A percentile compares a stretch with the other conserved stretches of the same genome.
phyloP scores from a whole-genome alignment of 2,888 invertebrate species.

The Trimorus sp. region DNA sequence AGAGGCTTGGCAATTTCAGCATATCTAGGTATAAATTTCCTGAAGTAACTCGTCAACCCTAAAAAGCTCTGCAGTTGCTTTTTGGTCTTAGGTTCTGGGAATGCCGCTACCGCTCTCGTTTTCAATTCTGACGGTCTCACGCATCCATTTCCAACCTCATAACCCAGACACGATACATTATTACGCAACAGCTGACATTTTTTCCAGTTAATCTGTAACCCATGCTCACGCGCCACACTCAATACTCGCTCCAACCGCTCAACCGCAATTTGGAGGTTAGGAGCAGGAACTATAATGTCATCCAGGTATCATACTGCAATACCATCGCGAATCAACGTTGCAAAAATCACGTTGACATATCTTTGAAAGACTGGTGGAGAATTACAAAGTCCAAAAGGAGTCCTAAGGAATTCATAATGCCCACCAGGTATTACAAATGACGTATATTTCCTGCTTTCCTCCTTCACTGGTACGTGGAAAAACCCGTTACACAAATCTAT shows the following conservation, averaged over 20 bases:
- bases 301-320: background rate
- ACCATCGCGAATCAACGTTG: background rate
- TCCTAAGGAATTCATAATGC: background rate
- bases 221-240: background rate
- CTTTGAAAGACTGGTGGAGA: background rate
- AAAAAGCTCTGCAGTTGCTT: background rate
- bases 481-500: background rate
- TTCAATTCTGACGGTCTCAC: background rate
- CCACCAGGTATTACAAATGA: background rate
- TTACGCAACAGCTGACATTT: background rate
- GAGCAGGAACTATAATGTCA: background rate
- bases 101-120: background rate
- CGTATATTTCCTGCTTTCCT: background rate
- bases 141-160: background rate
- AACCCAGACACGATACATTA: background rate
- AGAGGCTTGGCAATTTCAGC: too few relatives aligned
- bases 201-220: background rate
- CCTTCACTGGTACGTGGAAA: background rate
- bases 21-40: too few relatives aligned
- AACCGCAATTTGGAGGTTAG: background rate
- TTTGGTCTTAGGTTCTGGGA: background rate
- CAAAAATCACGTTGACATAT: background rate
- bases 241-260: background rate
- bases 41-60: background rate
- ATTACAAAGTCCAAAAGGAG: background rate